Evolutionary conservation across 2,113 vertebrate species (phyloP).

Genomic region (Proteles cristata): DNA sequence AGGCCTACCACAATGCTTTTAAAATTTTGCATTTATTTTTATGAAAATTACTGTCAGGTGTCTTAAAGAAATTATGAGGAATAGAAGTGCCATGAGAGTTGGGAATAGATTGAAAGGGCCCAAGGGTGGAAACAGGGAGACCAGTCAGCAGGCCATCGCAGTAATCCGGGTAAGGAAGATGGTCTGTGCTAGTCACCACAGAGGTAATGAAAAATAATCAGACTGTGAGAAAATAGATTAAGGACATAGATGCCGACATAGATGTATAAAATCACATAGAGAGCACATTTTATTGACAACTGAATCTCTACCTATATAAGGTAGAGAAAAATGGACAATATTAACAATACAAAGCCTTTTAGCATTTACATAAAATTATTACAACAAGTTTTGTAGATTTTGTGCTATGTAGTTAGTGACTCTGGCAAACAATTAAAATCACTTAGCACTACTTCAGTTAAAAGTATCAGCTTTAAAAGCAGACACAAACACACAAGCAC

Average conservation of each 20-base stretch:
- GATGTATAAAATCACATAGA: not conserved
- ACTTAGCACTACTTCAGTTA: not conserved
- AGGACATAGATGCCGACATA: too few species aligned
- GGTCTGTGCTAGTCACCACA: too few species aligned
- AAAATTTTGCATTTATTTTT: not conserved
- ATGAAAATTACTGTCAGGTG: not conserved
- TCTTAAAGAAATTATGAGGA: not conserved
- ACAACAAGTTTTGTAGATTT: not conserved
- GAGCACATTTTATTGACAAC: not conserved
- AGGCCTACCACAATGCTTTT: not conserved
- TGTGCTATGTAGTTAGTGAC: not conserved
- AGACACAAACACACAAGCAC: not conserved
- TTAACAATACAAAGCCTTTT: not conserved
- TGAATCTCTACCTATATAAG: not conserved
- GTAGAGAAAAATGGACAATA: not conserved
- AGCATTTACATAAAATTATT: not conserved
- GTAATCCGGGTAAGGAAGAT: not conserved
- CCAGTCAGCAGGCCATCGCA: not conserved
- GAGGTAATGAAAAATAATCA: not conserved
- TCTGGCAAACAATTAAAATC: not conserved
- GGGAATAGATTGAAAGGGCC: not conserved
- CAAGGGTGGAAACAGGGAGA: not conserved
- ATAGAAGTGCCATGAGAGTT: not conserved
- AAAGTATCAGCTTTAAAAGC: not conserved
- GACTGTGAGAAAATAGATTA: not conserved